Evolutionary conservation across 2,888 invertebrate species (phyloP).

Genomic region (Hypomecis atomaria): DNA sequence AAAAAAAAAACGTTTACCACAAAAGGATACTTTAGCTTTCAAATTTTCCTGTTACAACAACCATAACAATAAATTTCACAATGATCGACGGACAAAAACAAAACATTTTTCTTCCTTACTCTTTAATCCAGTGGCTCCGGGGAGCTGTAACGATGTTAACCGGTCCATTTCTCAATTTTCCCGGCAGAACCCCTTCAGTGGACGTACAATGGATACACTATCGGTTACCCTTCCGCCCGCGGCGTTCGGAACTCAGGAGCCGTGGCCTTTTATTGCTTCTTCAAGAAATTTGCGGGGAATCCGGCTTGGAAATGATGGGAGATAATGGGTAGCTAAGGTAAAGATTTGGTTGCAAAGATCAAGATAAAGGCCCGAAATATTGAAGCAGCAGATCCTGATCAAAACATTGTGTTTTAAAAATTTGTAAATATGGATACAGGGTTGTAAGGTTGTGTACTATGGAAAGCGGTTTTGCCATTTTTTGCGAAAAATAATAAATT

Average conservation of each 20-base stretch:
- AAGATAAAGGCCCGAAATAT: background rate
- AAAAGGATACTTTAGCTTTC: background rate
- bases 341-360: conserved; percentile 5
- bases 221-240: conserved; percentile 74
- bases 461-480: too few relatives aligned
- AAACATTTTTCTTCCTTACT: conserved; percentile 77
- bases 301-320: conserved; percentile 42
- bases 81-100: conserved; percentile 62
- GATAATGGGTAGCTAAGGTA: conserved; percentile 24
- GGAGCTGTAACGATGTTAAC: conserved; percentile 81
- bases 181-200: conserved; percentile 69
- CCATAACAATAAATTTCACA: conserved; percentile 49
- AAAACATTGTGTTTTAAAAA: too few relatives aligned
- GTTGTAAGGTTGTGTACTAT: too few relatives aligned
- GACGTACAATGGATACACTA: conserved; percentile 69
- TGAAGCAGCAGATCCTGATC: background rate
- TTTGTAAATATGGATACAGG: too few relatives aligned
- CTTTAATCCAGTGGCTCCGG: conserved; percentile 68
- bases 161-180: conserved; percentile 85
- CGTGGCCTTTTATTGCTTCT: conserved; percentile 74
- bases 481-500: too few relatives aligned
- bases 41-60: conserved; percentile 17
- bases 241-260: conserved; percentile 64
- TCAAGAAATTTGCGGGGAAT: conserved; percentile 60
- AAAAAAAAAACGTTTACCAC: background rate